Evolutionary conservation across 1,140 invertebrate species (phyloP).

Genomic region (Zophobas morio): DNA sequence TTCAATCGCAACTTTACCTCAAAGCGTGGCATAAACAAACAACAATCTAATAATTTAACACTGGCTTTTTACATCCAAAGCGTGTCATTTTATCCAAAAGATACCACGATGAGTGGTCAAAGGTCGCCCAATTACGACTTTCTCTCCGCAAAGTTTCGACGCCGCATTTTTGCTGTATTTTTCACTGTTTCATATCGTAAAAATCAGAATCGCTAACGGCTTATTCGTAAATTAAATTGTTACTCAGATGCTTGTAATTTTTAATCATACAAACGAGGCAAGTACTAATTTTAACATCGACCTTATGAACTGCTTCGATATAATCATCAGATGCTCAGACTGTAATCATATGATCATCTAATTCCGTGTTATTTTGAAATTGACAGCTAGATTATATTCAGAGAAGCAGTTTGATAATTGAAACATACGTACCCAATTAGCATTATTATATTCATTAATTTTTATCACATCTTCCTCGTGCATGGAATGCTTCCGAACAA

Average conservation of each 20-base stretch:
- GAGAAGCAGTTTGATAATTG: slow-evolving; percentile 33
- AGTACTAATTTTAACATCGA: slow-evolving; percentile 19
- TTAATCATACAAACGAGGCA: background rate
- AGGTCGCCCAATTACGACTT: too few relatives aligned
- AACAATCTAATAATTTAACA: too few relatives aligned
- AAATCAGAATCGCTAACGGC: too few relatives aligned
- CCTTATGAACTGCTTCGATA: slow-evolving; percentile 31
- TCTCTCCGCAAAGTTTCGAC: too few relatives aligned
- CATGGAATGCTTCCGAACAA: background rate
- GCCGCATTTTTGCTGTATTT: too few relatives aligned
- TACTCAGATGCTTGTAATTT: background rate
- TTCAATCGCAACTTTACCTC: too few relatives aligned
- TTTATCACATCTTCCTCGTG: slow-evolving; percentile 24
- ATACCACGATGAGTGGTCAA: too few relatives aligned
- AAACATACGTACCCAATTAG: slow-evolving; percentile 31
- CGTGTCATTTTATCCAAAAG: too few relatives aligned
- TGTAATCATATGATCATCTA: slow-evolving; percentile 31
- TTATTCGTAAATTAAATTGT: slow-evolving; percentile 4
- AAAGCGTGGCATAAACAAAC: too few relatives aligned
- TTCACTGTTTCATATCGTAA: too few relatives aligned
- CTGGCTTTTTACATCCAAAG: too few relatives aligned
- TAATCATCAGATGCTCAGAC: slow-evolving; percentile 15
- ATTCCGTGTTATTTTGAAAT: slow-evolving; percentile 36
- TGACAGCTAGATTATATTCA: slow-evolving; percentile 31
- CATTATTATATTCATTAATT: background rate